phyloP scores from a whole-genome alignment of 2,888 invertebrate species.

The Periphyllus acericola region DNA sequence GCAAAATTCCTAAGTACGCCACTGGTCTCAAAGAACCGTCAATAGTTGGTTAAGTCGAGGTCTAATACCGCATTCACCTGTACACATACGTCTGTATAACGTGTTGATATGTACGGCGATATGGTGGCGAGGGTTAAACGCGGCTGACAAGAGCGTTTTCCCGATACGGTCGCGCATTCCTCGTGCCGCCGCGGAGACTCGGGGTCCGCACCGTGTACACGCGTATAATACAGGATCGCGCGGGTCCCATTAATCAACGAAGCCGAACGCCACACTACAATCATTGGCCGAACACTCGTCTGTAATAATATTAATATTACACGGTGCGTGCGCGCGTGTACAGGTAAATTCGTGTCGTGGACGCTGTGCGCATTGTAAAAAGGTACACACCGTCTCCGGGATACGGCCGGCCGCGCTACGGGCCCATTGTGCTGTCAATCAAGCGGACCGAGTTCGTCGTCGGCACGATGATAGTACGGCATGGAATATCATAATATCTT shows the following conservation, averaged over 20 bases:
- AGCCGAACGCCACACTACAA: constrained; percentile 37
- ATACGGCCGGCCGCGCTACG: background rate
- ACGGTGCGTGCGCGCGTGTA: background rate
- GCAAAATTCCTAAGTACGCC: too few species aligned
- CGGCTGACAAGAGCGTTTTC: constrained; percentile 4
- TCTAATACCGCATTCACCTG: too few species aligned
- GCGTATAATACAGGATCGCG: background rate
- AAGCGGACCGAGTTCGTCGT: constrained; percentile 10
- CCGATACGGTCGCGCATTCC: constrained; percentile 25
- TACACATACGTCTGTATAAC: too few species aligned
- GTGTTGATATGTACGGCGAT: too few species aligned
- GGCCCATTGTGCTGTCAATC: constrained; percentile 60
- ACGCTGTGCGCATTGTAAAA: background rate
- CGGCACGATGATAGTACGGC: background rate
- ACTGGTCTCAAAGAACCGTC: too few species aligned
- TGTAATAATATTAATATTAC: background rate
- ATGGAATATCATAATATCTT: background rate
- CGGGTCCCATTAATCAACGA: constrained; percentile 51
- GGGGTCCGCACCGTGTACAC: too few species aligned
- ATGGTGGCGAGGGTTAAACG: background rate
- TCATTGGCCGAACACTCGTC: constrained; percentile 33
- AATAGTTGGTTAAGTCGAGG: too few species aligned
- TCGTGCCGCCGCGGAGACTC: background rate
- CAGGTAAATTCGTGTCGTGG: background rate
- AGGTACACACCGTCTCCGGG: constrained; percentile 6